Percentiles rank a stretch among this genome's conserved stretches.
These are phyloP conservation scores for Megaptera novaeangliae DNA, from an alignment of 2,113 vertebrate genomes.

Conservation along the genomic window DNA sequence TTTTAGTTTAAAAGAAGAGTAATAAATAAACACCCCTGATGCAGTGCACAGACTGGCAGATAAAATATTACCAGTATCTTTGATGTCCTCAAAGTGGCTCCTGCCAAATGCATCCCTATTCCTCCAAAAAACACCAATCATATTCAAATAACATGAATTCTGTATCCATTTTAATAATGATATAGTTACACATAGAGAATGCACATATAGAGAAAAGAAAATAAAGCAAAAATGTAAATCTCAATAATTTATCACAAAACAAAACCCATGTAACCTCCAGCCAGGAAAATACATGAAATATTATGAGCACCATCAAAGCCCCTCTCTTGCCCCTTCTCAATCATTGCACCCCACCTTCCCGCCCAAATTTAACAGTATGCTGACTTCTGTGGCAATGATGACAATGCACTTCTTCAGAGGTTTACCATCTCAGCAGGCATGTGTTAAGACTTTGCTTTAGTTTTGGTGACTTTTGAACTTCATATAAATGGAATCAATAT, in stretches of 20 bases:
- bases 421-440: neutral
- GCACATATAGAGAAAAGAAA: neutral
- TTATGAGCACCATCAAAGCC: neutral
- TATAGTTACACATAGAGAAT: neutral
- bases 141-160: neutral
- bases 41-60: neutral
- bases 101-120: neutral
- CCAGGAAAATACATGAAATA: neutral
- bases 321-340: neutral
- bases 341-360: accelerated
- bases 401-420: neutral
- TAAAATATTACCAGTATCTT: neutral
- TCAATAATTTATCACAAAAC: neutral
- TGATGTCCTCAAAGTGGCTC: neutral
- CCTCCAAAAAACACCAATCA: neutral
- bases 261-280: neutral
- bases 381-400: neutral
- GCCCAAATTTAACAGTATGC: neutral
- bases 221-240: neutral
- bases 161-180: neutral
- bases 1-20: neutral
- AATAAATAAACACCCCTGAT: neutral
- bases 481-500: neutral
- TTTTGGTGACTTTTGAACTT: neutral
- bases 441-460: neutral